These are phyloP conservation scores for Leptopilina myrica DNA, from an alignment of 2,888 invertebrate genomes.

Conservation along the genomic window DNA sequence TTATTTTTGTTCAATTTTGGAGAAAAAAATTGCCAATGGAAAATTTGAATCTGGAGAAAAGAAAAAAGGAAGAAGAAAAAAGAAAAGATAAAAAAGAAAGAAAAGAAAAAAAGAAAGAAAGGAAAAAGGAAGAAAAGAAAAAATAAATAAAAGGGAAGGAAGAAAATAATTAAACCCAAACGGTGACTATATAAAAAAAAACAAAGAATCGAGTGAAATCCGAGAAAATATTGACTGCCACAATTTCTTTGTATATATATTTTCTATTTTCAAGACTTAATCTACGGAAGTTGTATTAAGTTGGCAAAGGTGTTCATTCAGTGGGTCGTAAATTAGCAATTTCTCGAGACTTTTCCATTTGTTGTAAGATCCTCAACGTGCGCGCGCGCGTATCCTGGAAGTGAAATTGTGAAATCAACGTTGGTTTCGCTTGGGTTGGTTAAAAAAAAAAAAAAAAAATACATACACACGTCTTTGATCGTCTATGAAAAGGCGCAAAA, in stretches of 20 bases:
- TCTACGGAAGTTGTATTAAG: slow-evolving; percentile 21
- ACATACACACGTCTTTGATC: too few relatives aligned
- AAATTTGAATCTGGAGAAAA: too few relatives aligned
- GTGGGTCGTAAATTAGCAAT: slow-evolving; percentile 38
- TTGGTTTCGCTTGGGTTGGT: slow-evolving; percentile 45
- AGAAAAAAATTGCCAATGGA: too few relatives aligned
- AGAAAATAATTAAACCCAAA: not conserved
- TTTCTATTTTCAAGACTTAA: slow-evolving; percentile 7
- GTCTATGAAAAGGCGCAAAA: too few relatives aligned
- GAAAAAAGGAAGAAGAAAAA: too few relatives aligned
- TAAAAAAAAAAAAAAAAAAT: not conserved
- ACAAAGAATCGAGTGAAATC: slow-evolving; percentile 12
- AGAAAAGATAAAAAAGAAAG: too few relatives aligned
- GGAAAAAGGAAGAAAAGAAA: not conserved
- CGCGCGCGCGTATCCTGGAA: slow-evolving; percentile 26
- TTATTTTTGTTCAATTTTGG: too few relatives aligned
- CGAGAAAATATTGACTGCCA: not conserved
- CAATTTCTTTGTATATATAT: slow-evolving; percentile 20
- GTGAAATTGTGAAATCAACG: slow-evolving; percentile 52
- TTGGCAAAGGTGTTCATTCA: slow-evolving; percentile 34
- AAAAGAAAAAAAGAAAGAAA: too few relatives aligned
- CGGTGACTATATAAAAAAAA: not conserved
- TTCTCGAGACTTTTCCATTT: slow-evolving; percentile 38
- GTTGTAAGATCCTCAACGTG: slow-evolving; percentile 28
- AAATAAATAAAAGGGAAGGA: not conserved